These are phyloP conservation scores for Tetragonula carbonaria DNA, from an alignment of 2,888 invertebrate species.

Conservation along the genomic window DNA sequence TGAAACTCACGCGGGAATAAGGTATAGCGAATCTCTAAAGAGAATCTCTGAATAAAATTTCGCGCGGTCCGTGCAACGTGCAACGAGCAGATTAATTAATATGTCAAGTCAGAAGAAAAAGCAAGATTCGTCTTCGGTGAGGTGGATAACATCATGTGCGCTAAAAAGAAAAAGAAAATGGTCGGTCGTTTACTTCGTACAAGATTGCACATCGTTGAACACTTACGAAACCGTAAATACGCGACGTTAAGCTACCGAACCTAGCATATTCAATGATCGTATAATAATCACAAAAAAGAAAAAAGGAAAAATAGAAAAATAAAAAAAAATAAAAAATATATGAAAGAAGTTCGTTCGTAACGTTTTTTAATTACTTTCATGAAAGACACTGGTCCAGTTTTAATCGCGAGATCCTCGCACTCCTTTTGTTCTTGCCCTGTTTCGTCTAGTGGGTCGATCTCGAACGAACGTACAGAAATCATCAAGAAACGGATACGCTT, in stretches of 20 bases:
- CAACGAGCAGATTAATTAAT: constrained; percentile 42
- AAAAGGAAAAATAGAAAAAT: too few species aligned
- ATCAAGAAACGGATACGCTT: background rate
- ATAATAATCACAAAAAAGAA: background rate
- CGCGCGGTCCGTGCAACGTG: constrained; percentile 10
- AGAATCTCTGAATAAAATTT: too few species aligned
- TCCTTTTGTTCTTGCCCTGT: too few species aligned
- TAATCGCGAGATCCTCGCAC: background rate
- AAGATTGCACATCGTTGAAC: constrained; percentile 35
- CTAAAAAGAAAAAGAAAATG: constrained; percentile 42
- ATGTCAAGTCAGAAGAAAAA: constrained; percentile 20
- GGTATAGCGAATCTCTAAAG: background rate
- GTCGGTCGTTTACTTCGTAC: constrained; percentile 5
- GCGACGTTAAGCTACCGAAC: background rate
- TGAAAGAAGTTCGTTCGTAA: too few species aligned
- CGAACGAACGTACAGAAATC: background rate
- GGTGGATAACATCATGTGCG: constrained; percentile 46
- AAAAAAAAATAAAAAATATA: background rate
- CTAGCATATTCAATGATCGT: background rate
- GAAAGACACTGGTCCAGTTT: background rate
- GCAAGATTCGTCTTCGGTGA: constrained; percentile 45
- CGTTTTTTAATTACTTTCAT: background rate
- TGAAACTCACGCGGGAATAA: background rate
- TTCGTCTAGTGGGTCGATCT: background rate
- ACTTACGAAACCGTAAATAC: constrained; percentile 15